Base-by-base conservation (phyloP, 2,797 vertebrate species). In the Lateolabrax maculatus region DNA sequence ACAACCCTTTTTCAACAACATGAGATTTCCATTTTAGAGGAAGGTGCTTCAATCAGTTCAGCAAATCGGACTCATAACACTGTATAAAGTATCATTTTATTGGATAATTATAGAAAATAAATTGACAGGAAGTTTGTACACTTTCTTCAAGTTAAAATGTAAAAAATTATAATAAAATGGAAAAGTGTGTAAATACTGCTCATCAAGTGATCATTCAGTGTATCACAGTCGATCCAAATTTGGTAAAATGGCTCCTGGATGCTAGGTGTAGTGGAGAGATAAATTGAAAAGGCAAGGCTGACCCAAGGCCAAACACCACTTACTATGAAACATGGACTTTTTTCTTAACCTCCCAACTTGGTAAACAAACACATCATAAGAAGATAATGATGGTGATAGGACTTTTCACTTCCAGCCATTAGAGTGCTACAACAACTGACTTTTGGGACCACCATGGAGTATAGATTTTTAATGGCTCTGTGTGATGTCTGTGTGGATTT, bases 401-500 rank as follows among this genome's bases (percentile, higher is more conserved):
- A 69, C 44, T 65, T 74, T 66, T 74, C 60, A 61, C 68, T 67
- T 53, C 16, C 23, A 57, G 39, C 46, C 48, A 71, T 75, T 76
- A 48, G 15, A 65, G 43, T 3, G 18, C 6, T 21, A 13, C 53
- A 55, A 75, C 0, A 1, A 48, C 21, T 31, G 34, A 55, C 34
- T 5, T 37, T 9, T 55, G 25, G 55, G 51, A 37, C 34, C 19
- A 31, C 46, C n/a, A 1, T 57, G 64, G 43, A 83, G 71, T 79
- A 84, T 67, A 21, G 52, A 63, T 72, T 53, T n/a, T 79, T 79
- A 85, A 84, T 76, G 62, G 62, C 34, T 7, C 29, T 51, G 34
- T 66, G 65, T 72, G 67, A 49, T 62, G 34, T 72, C 65, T 79
- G 62, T 72, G 48, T 82, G 56, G 49, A 69, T 79, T 75, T 58